Evolutionary conservation across 1,140 invertebrate species (phyloP), one percentile per base, ranked within the genome.

Genomic region (Mylabris phalerata): DNA sequence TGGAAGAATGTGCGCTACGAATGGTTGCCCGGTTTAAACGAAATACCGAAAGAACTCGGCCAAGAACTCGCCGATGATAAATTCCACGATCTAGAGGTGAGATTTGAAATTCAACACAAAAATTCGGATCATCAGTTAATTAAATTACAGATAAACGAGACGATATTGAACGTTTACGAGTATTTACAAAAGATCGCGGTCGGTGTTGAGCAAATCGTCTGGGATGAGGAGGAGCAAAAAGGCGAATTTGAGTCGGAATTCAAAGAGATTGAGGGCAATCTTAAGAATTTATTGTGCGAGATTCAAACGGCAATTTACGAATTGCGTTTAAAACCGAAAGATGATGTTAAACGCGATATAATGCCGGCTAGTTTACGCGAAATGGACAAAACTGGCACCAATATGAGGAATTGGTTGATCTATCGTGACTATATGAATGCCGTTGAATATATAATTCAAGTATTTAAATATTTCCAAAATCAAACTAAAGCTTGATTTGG

Each of bases 351-450:
- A 0, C 73, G 83, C 2, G 77, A 80, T 27, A 74, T 79, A 19
- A 87, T 88, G 84, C 62, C 41, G 11, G 11, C 3, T 6, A 60
- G 11, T 43, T 51, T 75, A 83, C 9, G 69, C 72, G 10, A 80
- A 57, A 64, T 68, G 9, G 65, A 71, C 10, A 71, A 71, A 19
- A 80, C 82, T 0, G 66, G 67, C 9, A 70, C 80, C 10, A 77
- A 80, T 55, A 61, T 83, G 1, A 75, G 85, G 10, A 83, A 87
- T 68, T 86, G 80, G 78, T 41, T 86, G 27, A 85, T 87, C 57
- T 80, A 83, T 62, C 75, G 83, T 38, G 84, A 87, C 63, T 87
- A 84, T 72, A 80, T 85, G 73, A 82, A 81, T 63, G 76, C 78
- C 0, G 72, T 86, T 9, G 77, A 85, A 50, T 85, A 82, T 67